Percentiles rank a stretch among this genome's conserved stretches.
phyloP scores from a whole-genome alignment of 1,140 invertebrate genomes.

The Drosophila murphyi region DNA sequence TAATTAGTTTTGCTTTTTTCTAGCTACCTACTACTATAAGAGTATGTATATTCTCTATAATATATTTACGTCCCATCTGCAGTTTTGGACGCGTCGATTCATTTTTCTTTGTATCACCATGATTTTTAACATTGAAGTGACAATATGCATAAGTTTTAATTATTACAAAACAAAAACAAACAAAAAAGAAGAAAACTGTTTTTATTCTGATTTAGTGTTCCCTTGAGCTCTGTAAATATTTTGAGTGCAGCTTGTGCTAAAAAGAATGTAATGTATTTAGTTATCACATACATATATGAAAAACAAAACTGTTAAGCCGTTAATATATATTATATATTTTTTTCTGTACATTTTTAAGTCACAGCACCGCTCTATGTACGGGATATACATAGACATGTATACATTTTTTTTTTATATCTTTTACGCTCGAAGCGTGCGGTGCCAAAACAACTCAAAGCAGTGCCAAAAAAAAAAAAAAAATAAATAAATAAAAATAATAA shows the following conservation, averaged over 20 bases:
- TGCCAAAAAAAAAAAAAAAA: slow-evolving; percentile 65
- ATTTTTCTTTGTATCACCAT: neutral
- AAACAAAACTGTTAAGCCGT: slow-evolving; percentile 50
- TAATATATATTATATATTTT: slow-evolving; percentile 27
- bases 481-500: slow-evolving; percentile 1
- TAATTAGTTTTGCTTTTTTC: slow-evolving; percentile 34
- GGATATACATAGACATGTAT: slow-evolving; percentile 37
- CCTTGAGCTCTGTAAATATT: slow-evolving; percentile 63
- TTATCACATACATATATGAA: neutral
- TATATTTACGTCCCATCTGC: no score
- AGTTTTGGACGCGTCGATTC: neutral
- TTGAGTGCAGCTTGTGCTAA: slow-evolving; percentile 33
- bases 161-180: neutral
- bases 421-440: slow-evolving; percentile 76
- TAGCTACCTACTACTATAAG: slow-evolving; percentile 2
- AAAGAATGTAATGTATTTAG: slow-evolving; percentile 16
- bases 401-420: slow-evolving; percentile 50
- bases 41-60: neutral
- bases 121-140: slow-evolving; percentile 30
- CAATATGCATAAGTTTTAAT: slow-evolving; percentile 27
- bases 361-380: slow-evolving; percentile 17
- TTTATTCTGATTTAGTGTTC: slow-evolving; percentile 24
- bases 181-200: neutral
- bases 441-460: slow-evolving; percentile 78
- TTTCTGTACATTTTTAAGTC: slow-evolving; percentile 37